A percentile compares a stretch with the other conserved stretches of the same genome.
Conservation (phyloP, 92 coral and sea anemone species). For the Bergia sp. region DNA sequence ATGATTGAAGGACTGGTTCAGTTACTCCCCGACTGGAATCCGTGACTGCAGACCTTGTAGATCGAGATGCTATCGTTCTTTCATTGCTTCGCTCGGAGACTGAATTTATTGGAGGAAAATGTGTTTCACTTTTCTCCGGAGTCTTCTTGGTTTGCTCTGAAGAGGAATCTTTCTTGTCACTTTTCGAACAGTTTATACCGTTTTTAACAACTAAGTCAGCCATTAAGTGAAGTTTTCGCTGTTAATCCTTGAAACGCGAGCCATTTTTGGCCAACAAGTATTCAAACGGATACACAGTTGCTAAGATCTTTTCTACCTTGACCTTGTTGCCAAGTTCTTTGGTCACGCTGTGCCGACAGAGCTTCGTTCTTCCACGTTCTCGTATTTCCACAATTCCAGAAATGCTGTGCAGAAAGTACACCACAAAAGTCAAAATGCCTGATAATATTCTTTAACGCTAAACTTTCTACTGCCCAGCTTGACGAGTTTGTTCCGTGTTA, state of each 20-base stretch:
- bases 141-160: conserved; percentile 9
- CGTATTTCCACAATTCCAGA: conserved; percentile 5
- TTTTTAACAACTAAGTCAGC: conserved; percentile 64
- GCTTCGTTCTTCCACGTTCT: neutral
- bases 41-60: neutral
- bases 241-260: neutral
- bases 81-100: neutral
- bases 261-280: neutral
- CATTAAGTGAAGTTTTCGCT: conserved; percentile 32
- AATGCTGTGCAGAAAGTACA: too few relatives aligned
- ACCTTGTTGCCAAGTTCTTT: neutral
- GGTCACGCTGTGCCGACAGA: neutral
- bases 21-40: neutral
- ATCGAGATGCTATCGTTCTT: neutral
- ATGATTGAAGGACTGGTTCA: conserved; percentile 30
- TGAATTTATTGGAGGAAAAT: conserved; percentile 18
- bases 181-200: conserved; percentile 57
- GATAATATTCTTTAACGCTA: neutral
- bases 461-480: neutral
- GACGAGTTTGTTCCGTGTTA: neutral
- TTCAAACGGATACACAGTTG: neutral
- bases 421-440: neutral
- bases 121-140: neutral
- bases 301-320: neutral
- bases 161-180: conserved; percentile 16